Evolutionary conservation across 2,888 invertebrate genomes (phyloP), one percentile per base, ranked within the genome.

Genomic region (Ectropis crepuscularia): DNA sequence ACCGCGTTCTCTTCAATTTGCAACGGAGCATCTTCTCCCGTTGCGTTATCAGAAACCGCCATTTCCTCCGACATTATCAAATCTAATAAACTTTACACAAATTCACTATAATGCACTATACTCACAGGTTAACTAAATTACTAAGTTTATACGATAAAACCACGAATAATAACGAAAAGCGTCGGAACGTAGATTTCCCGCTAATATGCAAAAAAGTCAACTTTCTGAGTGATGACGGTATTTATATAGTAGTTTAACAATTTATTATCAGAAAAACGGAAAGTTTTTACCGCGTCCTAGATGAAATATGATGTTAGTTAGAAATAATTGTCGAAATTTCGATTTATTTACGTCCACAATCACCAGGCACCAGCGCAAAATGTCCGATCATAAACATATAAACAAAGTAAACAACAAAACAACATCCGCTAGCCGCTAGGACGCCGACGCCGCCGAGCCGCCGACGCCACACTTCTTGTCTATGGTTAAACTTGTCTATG

Each of bases 61-160:
- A 92, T 91, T 90, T 91, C 89, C 71, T 90, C 90, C 69, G 92
- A 92, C 92, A 92, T 92, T 88, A 89, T 90, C 87, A 87, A 88
- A 82, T 83, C 78, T 74, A 83, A 82, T 61, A 77, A 85, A 83
- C 78, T 84, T 80, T 81, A 81, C 77, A 78, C 80, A 75, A 77
- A 81, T 79, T 78, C 85, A 86, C 86, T 85, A 86, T 84, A 84
- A 88, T 83, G 82, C 77, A 72, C 69, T 83, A 84, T 80, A 83
- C 83, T 85, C 91, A 90, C 89, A 89, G 87, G 89, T 87, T 83
- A 71, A 78, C 76, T 81, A 80, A 84, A 81, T 81, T 86, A 82
- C 76, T 51, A 77, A 77, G 75, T 80, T 79, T 75, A 79, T 76
- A 28, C 80, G 80, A 28, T 28, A 28, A 28, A 28, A 28, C 76